These are phyloP conservation scores for Erpetoichthys calabaricus DNA, from an alignment of 2,797 vertebrate species.

Conservation along the genomic window DNA sequence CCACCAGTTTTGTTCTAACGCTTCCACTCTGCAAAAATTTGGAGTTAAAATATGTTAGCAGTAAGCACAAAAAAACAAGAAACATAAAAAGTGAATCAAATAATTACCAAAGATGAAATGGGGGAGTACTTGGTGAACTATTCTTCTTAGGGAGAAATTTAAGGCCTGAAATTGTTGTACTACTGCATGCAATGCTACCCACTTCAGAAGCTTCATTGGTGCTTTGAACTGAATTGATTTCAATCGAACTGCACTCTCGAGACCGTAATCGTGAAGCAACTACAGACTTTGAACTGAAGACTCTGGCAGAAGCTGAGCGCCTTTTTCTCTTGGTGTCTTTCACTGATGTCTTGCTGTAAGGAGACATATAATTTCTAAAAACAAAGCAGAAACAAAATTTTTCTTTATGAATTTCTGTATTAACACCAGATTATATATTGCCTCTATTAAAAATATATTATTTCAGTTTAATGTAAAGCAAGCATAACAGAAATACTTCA, in stretches of 20 bases:
- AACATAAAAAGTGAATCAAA: too few species aligned
- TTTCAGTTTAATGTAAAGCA: too few species aligned
- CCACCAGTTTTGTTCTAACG: too few species aligned
- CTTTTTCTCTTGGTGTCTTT: slow-evolving; percentile 22
- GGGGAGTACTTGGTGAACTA: slow-evolving; percentile 32
- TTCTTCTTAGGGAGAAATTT: slow-evolving; percentile 32
- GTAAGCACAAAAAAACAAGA: too few species aligned
- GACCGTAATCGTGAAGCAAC: slow-evolving; percentile 30
- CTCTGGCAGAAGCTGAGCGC: slow-evolving; percentile 21
- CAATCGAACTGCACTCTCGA: slow-evolving; percentile 34
- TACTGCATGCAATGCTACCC: slow-evolving; percentile 35
- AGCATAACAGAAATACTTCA: too few species aligned
- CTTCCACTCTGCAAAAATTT: too few species aligned
- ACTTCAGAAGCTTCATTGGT: slow-evolving; percentile 30
- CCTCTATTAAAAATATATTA: too few species aligned
- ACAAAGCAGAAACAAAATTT: slow-evolving; percentile 12
- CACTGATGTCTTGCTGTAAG: slow-evolving; percentile 21
- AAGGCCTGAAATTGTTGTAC: slow-evolving; percentile 32
- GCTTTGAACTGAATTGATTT: slow-evolving; percentile 38
- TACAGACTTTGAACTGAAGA: slow-evolving; percentile 23
- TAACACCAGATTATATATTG: too few species aligned
- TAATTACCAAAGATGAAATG: slow-evolving; percentile 48
- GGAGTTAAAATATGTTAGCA: too few species aligned
- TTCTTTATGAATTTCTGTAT: too few species aligned
- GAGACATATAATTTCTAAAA: slow-evolving; percentile 19